Evolutionary conservation across 2,113 vertebrate genomes (phyloP).

Genomic region (Dasypus novemcinctus): DNA sequence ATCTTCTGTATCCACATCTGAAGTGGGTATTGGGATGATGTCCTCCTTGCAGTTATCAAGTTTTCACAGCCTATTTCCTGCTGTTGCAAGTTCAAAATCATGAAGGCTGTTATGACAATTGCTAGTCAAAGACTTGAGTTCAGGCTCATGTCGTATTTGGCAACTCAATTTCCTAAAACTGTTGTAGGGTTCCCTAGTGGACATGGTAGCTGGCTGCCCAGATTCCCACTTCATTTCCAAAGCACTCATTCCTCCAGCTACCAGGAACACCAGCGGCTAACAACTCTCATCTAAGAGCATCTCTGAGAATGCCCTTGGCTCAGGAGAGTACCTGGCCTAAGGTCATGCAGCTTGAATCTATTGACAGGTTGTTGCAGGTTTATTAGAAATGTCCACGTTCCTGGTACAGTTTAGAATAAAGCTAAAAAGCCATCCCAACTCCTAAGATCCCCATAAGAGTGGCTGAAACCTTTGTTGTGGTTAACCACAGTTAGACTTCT

Average conservation of each 20-base stretch:
- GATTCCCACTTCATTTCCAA: not conserved
- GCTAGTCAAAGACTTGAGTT: not conserved
- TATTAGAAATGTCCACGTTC: not conserved
- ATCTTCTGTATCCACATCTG: not conserved
- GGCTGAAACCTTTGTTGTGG: not conserved
- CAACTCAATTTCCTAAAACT: not conserved
- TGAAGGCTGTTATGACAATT: not conserved
- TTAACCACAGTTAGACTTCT: not conserved
- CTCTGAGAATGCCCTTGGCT: not conserved
- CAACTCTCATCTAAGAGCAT: not conserved
- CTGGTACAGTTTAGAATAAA: not conserved
- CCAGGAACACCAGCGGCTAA: not conserved
- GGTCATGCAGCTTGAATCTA: not conserved
- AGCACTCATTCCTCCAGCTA: not conserved
- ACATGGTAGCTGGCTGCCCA: not conserved
- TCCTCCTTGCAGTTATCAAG: not conserved
- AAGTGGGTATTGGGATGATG: not conserved
- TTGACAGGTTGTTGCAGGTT: not conserved
- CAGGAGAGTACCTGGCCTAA: not conserved
- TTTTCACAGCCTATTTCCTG: not conserved
- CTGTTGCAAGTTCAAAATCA: too few relatives aligned
- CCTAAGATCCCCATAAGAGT: not conserved
- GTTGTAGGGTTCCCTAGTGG: not conserved
- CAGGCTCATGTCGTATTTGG: not conserved
- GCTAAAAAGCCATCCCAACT: not conserved